Base-by-base conservation (phyloP, 2,797 vertebrate genomes). In the Poliocrania exsul region DNA sequence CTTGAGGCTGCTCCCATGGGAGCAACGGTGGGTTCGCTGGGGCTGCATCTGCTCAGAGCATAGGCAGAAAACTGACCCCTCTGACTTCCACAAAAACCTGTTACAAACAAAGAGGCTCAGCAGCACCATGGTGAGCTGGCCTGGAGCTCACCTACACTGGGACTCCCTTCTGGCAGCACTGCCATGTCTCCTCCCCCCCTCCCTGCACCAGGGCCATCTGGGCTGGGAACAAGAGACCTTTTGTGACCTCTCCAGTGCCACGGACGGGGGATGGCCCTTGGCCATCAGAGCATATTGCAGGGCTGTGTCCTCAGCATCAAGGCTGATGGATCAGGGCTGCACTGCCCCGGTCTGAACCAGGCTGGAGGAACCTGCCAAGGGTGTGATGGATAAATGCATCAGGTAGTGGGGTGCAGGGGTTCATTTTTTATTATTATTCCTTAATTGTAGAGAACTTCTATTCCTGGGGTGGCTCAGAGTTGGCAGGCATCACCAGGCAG, bases 211-310 rank as follows among this genome's bases (percentile, higher is more conserved):
- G 31, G 80, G 16, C 53, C 12, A 5, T 11, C 16, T 64, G 44
- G 28, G 14, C 42, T 3, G 20, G 33, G 53, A 50, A 35, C 17
- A 8, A 13, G 57, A 46, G 49, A 35, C 21, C 16, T 11, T 44
- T 64, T 2, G 5, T 20, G 80, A 60, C 7, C 11, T 50, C n/a
- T 40, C 21, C 0, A 1, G 35, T 47, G 40, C 38, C 13, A 3
- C 3, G 0, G n/a, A n/a, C n/a, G n/a, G n/a, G 33, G 26, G 46
- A 17, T 72, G 58, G n/a, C 25, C 20, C 14, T 4, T 6, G 20
- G 35, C 65, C 6, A 1, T 61, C 14, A 3, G 40, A 61, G 6
- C 3, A 0, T 18, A 7, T 3, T 0, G 3, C 51, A 16, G 62
- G 11, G 28, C 38, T n/a, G 28, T 29, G 2, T 26, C 78, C 62